Evolutionary conservation across 2,888 invertebrate genomes (phyloP).

Genomic region (Cephus rjabovi): DNA sequence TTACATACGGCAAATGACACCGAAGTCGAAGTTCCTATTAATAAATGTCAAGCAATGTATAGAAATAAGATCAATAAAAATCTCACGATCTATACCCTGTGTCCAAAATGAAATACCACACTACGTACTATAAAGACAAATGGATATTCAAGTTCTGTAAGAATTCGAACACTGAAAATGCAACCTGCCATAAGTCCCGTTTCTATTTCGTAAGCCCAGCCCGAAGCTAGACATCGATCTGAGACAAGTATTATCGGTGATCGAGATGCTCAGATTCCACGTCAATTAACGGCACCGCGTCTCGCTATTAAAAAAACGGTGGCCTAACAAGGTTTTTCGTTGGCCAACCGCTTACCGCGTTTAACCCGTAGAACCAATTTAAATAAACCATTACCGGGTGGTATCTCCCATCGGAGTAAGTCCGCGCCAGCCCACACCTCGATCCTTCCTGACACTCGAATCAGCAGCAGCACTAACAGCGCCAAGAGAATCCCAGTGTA

Average conservation of each 20-base stretch:
- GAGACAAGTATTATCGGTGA: constrained; percentile 25
- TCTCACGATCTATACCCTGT: not conserved
- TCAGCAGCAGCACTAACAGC: constrained; percentile 24
- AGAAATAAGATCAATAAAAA: not conserved
- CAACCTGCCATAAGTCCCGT: not conserved
- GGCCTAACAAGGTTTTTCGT: constrained; percentile 48
- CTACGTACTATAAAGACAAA: not conserved
- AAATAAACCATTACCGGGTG: constrained; percentile 57
- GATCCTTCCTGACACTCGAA: constrained; percentile 46
- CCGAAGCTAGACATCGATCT: constrained; percentile 1
- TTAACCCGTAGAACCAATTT: constrained; percentile 43
- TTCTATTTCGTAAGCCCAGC: not conserved
- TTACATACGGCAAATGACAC: not conserved
- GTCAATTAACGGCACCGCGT: constrained; percentile 42
- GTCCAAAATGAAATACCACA: not conserved
- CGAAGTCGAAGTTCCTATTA: not conserved
- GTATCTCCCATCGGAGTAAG: constrained; percentile 47
- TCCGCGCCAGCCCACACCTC: constrained; percentile 42
- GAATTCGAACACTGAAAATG: not conserved
- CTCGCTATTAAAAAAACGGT: constrained; percentile 39
- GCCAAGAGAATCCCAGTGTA: constrained; percentile 26
- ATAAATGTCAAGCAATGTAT: not conserved
- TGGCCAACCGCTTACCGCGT: constrained; percentile 16
- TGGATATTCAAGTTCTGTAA: not conserved
- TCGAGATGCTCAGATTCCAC: constrained; percentile 34